Evolutionary conservation across 2,113 vertebrate species (phyloP).

Genomic region (Anseranas semipalmata): DNA sequence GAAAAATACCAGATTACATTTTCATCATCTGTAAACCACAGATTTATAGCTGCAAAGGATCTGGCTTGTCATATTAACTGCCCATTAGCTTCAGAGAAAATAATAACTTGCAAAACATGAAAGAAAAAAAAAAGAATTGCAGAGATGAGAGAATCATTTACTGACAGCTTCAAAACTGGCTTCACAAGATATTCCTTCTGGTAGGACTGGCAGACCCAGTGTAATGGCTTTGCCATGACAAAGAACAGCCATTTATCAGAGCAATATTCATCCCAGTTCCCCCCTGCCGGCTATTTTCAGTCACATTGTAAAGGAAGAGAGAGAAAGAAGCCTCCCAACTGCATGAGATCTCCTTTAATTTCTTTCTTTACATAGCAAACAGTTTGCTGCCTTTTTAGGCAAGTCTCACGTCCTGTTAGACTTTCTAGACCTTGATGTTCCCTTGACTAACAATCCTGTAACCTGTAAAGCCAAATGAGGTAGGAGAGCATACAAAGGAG

Average conservation of each 20-base stretch:
- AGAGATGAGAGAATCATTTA: neutral
- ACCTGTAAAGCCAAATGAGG: neutral
- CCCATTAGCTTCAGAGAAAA: neutral
- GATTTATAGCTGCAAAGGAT: neutral
- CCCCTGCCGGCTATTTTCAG: neutral
- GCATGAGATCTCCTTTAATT: neutral
- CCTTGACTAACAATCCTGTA: neutral
- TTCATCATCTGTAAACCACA: neutral
- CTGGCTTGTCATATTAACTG: neutral
- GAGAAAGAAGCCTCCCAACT: neutral
- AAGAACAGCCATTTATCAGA: neutral
- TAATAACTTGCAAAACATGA: neutral
- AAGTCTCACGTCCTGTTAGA: neutral
- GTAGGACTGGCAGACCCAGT: neutral
- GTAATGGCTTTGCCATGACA: neutral
- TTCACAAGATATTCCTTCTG: neutral
- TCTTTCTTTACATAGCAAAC: neutral
- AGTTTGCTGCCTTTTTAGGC: neutral
- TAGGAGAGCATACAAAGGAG: neutral
- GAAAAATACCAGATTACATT: neutral
- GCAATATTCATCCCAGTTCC: neutral
- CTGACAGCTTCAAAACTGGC: neutral
- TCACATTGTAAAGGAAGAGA: neutral
- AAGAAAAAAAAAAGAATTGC: neutral
- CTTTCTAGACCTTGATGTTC: neutral